Conservation (phyloP, 2,797 vertebrate genomes). For the Catharus ustulatus region DNA sequence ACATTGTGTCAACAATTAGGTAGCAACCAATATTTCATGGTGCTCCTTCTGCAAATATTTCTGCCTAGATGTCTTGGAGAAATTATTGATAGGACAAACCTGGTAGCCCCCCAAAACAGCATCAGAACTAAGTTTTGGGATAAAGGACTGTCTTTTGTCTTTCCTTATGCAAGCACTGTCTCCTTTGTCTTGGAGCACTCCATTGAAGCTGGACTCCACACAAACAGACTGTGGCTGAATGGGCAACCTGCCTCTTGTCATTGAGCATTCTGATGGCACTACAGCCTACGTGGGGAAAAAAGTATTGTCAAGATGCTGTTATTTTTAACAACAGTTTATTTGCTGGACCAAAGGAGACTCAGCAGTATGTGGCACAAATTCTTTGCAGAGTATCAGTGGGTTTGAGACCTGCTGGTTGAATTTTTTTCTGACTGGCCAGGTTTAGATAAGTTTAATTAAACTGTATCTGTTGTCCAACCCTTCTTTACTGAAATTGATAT, state of each 20-base stretch:
- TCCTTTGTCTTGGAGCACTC: neutral
- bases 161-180: neutral
- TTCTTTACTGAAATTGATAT: neutral
- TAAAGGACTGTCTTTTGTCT: neutral
- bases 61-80: neutral
- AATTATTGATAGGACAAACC: neutral
- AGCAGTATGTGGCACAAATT: neutral
- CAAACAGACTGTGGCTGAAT: neutral
- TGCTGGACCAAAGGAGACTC: neutral
- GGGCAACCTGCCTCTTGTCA: neutral
- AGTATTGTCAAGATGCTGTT: neutral
- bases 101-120: neutral
- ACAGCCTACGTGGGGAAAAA: neutral
- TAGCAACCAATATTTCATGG: neutral
- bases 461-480: fast-evolving
- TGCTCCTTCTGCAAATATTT: neutral
- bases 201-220: neutral
- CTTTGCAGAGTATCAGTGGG: neutral
- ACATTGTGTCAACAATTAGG: neutral
- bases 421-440: neutral
- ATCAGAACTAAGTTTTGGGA: neutral
- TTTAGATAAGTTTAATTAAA: neutral
- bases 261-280: neutral
- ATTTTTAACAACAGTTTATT: neutral
- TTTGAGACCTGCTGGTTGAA: neutral